phyloP scores from a whole-genome alignment of 2,888 invertebrate genomes.

The Allolobophora icterica region DNA sequence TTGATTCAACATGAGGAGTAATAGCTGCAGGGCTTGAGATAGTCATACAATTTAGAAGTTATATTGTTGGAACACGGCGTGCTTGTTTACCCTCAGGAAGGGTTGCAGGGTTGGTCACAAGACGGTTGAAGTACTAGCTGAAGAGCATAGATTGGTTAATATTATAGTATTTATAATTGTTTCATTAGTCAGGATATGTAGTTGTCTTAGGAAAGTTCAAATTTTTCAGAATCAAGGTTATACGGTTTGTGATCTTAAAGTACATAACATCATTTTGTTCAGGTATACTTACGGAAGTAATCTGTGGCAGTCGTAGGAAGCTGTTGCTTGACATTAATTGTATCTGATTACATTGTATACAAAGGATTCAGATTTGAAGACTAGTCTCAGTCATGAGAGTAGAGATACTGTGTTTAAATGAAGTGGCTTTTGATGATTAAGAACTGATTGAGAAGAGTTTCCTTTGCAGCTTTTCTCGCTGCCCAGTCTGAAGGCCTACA shows the following conservation, averaged over 20 bases:
- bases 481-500: conserved; percentile 89
- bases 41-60: background rate
- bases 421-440: background rate
- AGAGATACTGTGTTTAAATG: no score
- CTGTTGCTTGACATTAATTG: no score
- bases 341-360: no score
- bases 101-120: no score
- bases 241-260: background rate
- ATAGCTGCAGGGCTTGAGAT: background rate
- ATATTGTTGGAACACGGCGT: no score
- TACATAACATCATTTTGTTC: no score
- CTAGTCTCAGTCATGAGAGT: no score
- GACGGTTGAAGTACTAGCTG: background rate
- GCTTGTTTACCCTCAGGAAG: no score
- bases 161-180: background rate
- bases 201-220: background rate
- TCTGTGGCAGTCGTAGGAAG: no score
- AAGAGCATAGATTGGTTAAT: background rate
- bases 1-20: background rate
- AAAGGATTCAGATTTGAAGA: background rate
- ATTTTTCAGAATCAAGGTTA: background rate
- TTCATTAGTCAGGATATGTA: background rate
- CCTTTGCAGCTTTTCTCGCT: conserved; percentile 80
- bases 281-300: no score
- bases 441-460: background rate